phyloP scores from a whole-genome alignment of 2,113 vertebrate species.

The Podilymbus podiceps region DNA sequence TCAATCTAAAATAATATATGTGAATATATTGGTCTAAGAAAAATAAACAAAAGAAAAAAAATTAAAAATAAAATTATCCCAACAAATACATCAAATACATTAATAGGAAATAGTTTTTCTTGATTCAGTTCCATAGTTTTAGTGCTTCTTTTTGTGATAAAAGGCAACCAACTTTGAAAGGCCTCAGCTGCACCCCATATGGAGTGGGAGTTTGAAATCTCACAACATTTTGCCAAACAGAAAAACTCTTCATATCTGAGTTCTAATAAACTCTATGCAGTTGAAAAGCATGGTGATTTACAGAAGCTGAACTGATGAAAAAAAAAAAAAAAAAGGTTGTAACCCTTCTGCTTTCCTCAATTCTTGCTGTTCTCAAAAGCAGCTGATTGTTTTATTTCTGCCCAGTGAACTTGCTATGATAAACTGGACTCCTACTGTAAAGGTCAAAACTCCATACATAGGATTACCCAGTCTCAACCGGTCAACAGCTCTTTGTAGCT shows the following conservation, averaged over 20 bases:
- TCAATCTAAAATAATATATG: not conserved
- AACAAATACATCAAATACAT: rapidly evolving
- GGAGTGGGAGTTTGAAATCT: not conserved
- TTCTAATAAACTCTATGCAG: not conserved
- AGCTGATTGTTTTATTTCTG: not conserved
- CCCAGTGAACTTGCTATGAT: not conserved
- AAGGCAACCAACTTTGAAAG: not conserved
- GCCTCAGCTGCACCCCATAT: not conserved
- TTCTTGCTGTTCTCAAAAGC: not conserved
- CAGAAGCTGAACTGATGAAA: not conserved
- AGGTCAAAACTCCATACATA: not conserved
- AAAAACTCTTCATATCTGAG: not conserved
- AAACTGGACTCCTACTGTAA: not conserved
- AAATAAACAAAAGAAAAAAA: not conserved
- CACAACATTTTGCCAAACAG: not conserved
- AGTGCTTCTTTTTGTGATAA: not conserved
- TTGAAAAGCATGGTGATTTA: not conserved
- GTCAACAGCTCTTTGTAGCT: not conserved
- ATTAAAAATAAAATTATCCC: not conserved
- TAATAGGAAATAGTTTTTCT: not conserved
- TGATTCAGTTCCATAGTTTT: not conserved
- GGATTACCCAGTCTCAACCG: not conserved
- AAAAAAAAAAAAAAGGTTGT: not conserved
- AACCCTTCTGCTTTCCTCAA: not conserved
- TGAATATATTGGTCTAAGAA: not conserved